phyloP scores from a whole-genome alignment of 2,113 vertebrate genomes.

The Clarias gariepinus region DNA sequence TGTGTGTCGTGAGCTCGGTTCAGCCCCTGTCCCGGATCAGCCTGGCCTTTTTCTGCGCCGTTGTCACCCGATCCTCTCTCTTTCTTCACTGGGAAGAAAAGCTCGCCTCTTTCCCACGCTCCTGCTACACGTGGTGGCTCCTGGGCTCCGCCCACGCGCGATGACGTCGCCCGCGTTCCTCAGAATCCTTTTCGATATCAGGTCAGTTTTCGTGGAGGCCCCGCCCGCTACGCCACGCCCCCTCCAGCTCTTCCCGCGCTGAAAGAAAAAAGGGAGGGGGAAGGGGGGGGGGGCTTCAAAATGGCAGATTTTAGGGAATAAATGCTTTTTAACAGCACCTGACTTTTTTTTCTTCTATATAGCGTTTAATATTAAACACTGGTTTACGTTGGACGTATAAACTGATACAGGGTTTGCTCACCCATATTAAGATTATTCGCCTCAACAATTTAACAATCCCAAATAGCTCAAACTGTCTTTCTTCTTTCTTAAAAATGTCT shows the following conservation, averaged over 20 bases:
- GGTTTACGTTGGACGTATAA: background rate
- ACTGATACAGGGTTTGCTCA: background rate
- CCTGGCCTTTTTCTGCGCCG: slow-evolving; percentile 57
- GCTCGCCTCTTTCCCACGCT: slow-evolving; percentile 99
- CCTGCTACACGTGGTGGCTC: slow-evolving; percentile 86
- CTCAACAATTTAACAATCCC: background rate
- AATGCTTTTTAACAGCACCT: background rate
- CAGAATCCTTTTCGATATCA: slow-evolving; percentile 40
- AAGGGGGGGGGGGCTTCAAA: background rate
- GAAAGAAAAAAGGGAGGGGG: background rate
- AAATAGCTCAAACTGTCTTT: background rate
- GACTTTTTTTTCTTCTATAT: background rate
- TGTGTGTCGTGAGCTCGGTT: slow-evolving; percentile 46
- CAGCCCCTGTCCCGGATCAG: slow-evolving; percentile 44
- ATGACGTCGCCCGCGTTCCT: slow-evolving; percentile 67
- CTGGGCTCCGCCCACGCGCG: slow-evolving; percentile 79
- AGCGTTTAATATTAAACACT: background rate
- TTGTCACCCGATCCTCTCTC: slow-evolving; percentile 83
- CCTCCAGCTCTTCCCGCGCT: slow-evolving; percentile 1
- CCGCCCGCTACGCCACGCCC: slow-evolving; percentile 17
- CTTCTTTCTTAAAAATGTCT: background rate
- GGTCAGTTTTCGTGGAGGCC: slow-evolving; percentile 54
- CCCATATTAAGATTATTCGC: too few relatives aligned
- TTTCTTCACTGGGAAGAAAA: slow-evolving; percentile 96
- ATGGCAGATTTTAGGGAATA: background rate